phyloP scores from a whole-genome alignment of 2,888 invertebrate species.

The Acleris sparsana region DNA sequence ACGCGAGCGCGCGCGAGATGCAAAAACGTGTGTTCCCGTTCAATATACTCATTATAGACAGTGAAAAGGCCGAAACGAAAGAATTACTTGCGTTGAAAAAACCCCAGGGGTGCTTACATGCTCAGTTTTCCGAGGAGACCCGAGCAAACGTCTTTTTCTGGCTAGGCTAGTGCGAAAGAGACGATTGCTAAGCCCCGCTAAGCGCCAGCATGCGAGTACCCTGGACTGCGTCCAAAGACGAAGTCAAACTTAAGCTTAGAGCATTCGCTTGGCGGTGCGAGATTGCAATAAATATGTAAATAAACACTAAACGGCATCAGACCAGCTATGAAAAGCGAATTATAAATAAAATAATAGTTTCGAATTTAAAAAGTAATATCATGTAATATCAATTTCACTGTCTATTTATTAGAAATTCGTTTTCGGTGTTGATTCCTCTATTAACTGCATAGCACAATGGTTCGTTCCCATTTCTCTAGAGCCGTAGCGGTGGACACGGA shows the following conservation, averaged over 20 bases:
- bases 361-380: constrained; percentile 78
- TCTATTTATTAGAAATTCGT: constrained; percentile 80
- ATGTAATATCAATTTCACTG: constrained; percentile 82
- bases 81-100: constrained; percentile 30
- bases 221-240: constrained; percentile 39
- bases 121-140: constrained; percentile 2
- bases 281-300: constrained; percentile 82
- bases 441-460: constrained; percentile 59
- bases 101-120: constrained; percentile 11
- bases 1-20: constrained; percentile 17
- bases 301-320: constrained; percentile 66
- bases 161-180: constrained; percentile 16
- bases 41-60: constrained; percentile 71
- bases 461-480: constrained; percentile 69
- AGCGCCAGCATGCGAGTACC: constrained; percentile 12
- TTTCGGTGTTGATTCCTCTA: constrained; percentile 83
- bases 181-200: neutral
- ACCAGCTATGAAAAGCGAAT: constrained; percentile 71
- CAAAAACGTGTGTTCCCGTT: constrained; percentile 30
- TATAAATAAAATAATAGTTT: constrained; percentile 66
- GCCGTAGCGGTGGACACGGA: constrained; percentile 27
- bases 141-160: constrained; percentile 7
- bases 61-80: constrained; percentile 66
- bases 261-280: constrained; percentile 28
- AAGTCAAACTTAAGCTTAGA: constrained; percentile 46